Conservation (phyloP, 2,797 vertebrate species). For the Falco novaeseelandiae region DNA sequence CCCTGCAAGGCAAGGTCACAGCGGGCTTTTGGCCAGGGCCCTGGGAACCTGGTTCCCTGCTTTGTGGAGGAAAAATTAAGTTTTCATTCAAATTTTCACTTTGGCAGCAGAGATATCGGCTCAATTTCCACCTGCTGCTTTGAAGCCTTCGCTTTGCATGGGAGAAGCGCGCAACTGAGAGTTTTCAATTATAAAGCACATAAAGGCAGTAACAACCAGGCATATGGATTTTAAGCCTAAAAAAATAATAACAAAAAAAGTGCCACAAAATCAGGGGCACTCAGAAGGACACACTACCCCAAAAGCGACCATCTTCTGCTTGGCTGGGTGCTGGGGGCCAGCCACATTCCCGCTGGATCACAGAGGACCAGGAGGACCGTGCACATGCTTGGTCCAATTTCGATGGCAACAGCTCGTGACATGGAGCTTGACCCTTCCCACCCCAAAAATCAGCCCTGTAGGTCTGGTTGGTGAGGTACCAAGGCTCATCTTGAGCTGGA, state of each 20-base stretch:
- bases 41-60: not conserved
- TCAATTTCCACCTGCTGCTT: conserved; percentile 68
- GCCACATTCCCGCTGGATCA: rapidly evolving
- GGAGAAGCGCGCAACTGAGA: not conserved
- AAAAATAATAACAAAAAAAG: not conserved
- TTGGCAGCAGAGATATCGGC: not conserved
- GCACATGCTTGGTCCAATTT: rapidly evolving
- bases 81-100: conserved; percentile 61
- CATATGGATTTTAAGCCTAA: not conserved
- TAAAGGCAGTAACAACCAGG: not conserved
- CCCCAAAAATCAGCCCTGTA: not conserved
- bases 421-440: rapidly evolving
- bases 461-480: not conserved
- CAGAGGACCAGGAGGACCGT: rapidly evolving
- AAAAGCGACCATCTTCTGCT: not conserved
- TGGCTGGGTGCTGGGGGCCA: not conserved
- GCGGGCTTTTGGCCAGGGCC: not conserved
- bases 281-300: rapidly evolving
- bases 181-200: conserved; percentile 54
- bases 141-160: conserved; percentile 1
- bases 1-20: not conserved
- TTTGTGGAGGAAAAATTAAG: not conserved
- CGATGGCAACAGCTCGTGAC: not conserved
- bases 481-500: not conserved
- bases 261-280: not conserved